Evolutionary conservation across 2,113 vertebrate genomes (phyloP).

Genomic region (Bothrops jararaca): DNA sequence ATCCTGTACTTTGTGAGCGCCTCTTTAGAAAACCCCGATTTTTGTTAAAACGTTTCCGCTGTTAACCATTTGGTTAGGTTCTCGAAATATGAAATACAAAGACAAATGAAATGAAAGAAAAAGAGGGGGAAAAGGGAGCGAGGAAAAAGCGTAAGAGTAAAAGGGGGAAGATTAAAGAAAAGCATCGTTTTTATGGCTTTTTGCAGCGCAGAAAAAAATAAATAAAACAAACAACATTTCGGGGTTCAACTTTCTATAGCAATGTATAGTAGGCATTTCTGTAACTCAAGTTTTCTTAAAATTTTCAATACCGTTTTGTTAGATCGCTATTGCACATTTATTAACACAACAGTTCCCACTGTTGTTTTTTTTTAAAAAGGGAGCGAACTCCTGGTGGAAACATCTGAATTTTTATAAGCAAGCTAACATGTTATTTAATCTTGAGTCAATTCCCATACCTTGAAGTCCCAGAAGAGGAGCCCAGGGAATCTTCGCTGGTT

Average conservation of each 20-base stretch:
- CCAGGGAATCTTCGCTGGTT: conserved; percentile 88
- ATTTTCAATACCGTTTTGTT: background rate
- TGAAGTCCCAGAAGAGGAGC: conserved; percentile 92
- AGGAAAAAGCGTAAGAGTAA: background rate
- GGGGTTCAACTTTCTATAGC: background rate
- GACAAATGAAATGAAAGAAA: background rate
- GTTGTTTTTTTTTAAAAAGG: background rate
- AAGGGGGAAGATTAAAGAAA: background rate
- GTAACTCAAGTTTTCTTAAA: background rate
- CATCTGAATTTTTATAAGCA: background rate
- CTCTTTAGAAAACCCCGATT: fast-evolving
- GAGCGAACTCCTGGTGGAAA: background rate
- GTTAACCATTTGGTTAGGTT: background rate
- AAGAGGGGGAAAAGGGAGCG: no score
- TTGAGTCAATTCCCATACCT: conserved; percentile 70
- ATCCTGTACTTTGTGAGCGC: background rate
- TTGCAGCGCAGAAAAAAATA: background rate
- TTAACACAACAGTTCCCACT: background rate
- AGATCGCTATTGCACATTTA: background rate
- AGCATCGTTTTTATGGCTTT: background rate
- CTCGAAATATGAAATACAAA: background rate
- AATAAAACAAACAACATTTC: background rate
- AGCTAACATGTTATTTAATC: background rate
- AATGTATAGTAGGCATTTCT: background rate
- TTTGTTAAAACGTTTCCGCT: background rate